Percentiles rank a stretch among this genome's conserved stretches.
Evolutionary conservation across 2,888 invertebrate genomes (phyloP).

Genomic region (Leistus spinibarbis): DNA sequence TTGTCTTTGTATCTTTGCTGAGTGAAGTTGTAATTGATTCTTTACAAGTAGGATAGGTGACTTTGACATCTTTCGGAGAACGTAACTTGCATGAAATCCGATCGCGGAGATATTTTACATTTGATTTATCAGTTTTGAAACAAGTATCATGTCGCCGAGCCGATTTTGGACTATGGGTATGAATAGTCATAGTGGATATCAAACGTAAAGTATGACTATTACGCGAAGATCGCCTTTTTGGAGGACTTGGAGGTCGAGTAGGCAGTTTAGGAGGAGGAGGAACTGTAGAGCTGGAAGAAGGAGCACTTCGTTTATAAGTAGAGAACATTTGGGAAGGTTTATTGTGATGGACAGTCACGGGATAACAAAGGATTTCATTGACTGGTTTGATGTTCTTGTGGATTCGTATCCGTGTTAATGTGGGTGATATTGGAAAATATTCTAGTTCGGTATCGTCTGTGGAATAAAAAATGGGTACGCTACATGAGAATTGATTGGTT

Average conservation of each 20-base stretch:
- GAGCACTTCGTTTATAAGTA: conserved; percentile 65
- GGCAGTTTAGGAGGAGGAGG: conserved; percentile 49
- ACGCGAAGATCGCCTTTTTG: conserved; percentile 76
- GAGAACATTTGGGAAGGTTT: conserved; percentile 61
- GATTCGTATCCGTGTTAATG: conserved; percentile 78
- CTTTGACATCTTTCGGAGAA: conserved; percentile 48
- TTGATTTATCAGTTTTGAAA: conserved; percentile 58
- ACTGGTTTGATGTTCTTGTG: conserved; percentile 67
- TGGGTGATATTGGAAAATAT: conserved; percentile 82
- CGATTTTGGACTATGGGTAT: conserved; percentile 45
- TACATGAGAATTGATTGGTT: conserved; percentile 4
- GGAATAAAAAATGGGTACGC: conserved; percentile 53
- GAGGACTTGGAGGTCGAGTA: conserved; percentile 71
- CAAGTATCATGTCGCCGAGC: conserved; percentile 61
- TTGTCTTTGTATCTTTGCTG: conserved; percentile 51
- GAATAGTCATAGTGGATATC: conserved; percentile 62
- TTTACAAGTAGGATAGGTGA: conserved; percentile 50
- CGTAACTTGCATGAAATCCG: conserved; percentile 42
- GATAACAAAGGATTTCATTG: conserved; percentile 68
- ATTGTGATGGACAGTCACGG: conserved; percentile 57
- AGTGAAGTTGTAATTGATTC: conserved; percentile 51
- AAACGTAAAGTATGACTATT: conserved; percentile 72
- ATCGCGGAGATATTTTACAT: conserved; percentile 67
- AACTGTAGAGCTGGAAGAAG: conserved; percentile 56
- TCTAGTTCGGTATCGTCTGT: conserved; percentile 80